Conservation (phyloP, 2,797 vertebrate genomes). For the Halcyon chelicuti region DNA sequence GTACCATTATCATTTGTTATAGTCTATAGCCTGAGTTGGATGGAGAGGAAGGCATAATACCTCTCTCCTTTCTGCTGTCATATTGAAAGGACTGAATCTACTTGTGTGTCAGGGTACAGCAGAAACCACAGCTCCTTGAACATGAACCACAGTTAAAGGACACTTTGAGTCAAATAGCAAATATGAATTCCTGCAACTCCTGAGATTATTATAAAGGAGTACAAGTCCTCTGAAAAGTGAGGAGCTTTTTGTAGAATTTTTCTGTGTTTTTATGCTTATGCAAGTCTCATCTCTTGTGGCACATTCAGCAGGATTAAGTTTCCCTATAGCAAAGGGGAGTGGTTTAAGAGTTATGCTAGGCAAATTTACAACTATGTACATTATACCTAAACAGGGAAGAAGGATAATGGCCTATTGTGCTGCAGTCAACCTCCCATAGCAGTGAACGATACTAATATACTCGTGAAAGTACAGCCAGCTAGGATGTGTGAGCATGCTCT, state of each 20-base stretch:
- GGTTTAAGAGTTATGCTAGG: background rate
- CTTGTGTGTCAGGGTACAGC: background rate
- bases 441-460: background rate
- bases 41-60: background rate
- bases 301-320: background rate
- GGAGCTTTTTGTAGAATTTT: background rate
- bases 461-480: background rate
- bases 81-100: background rate
- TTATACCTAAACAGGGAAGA: background rate
- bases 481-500: background rate
- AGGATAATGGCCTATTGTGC: background rate
- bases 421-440: background rate
- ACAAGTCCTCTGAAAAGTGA: background rate
- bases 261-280: background rate
- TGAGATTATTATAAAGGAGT: background rate
- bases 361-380: background rate
- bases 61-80: background rate
- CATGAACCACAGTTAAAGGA: background rate
- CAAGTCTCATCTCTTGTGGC: background rate
- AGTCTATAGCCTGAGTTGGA: background rate
- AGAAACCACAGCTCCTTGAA: background rate
- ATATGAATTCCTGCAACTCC: background rate
- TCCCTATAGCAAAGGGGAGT: background rate
- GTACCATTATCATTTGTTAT: background rate
- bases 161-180: background rate